Evolutionary conservation across 1,140 invertebrate species (phyloP).

Genomic region (Microplitis demolitor): DNA sequence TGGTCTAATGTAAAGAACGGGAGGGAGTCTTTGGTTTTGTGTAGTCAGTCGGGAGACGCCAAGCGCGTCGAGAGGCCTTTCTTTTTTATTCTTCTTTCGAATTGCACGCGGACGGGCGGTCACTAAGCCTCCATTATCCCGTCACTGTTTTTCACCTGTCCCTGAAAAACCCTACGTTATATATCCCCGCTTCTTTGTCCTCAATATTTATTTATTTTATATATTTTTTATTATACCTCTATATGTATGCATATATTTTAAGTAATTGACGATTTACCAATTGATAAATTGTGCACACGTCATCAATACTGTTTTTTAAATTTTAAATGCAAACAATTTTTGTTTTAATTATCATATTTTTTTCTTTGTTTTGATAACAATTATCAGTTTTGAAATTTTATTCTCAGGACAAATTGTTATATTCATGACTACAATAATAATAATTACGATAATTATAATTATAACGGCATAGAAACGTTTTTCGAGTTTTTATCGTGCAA

Average conservation of each 20-base stretch:
- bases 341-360: too few species aligned
- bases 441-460: too few species aligned
- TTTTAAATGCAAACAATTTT: too few species aligned
- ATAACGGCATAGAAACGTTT: too few species aligned
- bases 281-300: too few species aligned
- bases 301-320: too few species aligned
- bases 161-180: background rate
- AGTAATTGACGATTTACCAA: too few species aligned
- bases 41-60: slow-evolving; percentile 8
- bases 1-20: background rate
- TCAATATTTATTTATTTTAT: background rate
- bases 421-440: too few species aligned
- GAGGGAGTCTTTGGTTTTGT: background rate
- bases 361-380: too few species aligned
- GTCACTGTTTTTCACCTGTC: slow-evolving; percentile 9
- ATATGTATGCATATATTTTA: too few species aligned
- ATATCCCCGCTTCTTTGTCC: background rate
- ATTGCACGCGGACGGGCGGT: slow-evolving; percentile 8
- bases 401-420: too few species aligned
- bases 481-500: background rate
- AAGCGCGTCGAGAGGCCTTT: slow-evolving; percentile 9
- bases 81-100: background rate
- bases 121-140: slow-evolving; percentile 5
- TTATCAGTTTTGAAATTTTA: too few species aligned
- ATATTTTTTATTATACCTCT: background rate